Evolutionary conservation across 2,797 vertebrate genomes (phyloP).

Genomic region (Adelosebastes latens): DNA sequence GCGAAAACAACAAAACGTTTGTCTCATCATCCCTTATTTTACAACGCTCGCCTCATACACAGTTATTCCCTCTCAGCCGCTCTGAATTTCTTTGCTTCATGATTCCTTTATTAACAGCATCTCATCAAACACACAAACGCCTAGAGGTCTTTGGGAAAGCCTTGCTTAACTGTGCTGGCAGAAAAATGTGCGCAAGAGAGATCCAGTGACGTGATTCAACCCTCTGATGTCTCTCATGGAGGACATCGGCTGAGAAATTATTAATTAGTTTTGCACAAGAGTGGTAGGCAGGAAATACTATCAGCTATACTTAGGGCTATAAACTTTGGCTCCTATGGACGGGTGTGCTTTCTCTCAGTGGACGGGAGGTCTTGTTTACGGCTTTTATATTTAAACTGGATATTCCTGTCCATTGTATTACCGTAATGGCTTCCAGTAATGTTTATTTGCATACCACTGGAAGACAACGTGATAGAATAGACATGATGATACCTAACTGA

Average conservation of each 20-base stretch:
- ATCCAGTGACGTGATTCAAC: conserved; percentile 68
- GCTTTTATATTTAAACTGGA: conserved; percentile 43
- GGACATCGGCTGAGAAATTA: conserved; percentile 79
- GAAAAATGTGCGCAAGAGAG: conserved; percentile 67
- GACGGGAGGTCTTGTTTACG: conserved; percentile 42
- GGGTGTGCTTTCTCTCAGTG: conserved; percentile 36
- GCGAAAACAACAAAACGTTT: conserved; percentile 25
- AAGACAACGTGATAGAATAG: neutral
- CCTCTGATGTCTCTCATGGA: conserved; percentile 69
- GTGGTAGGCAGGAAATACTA: conserved; percentile 71
- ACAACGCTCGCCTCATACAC: conserved; percentile 13
- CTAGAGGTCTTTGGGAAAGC: conserved; percentile 68
- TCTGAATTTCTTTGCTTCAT: conserved; percentile 51
- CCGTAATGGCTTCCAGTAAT: conserved; percentile 8
- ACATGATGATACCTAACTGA: neutral
- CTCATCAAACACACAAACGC: conserved; percentile 70
- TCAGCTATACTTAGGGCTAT: conserved; percentile 68
- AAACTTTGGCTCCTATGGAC: conserved; percentile 51
- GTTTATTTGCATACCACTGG: neutral
- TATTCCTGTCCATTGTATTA: conserved; percentile 19
- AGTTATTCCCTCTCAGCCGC: conserved; percentile 31
- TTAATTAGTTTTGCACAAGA: conserved; percentile 80
- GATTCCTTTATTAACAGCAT: conserved; percentile 62
- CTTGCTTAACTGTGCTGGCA: conserved; percentile 70
- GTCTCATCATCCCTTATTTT: conserved; percentile 34